phyloP scores from a whole-genome alignment of 2,888 invertebrate species.

The Tiliacea aurago region DNA sequence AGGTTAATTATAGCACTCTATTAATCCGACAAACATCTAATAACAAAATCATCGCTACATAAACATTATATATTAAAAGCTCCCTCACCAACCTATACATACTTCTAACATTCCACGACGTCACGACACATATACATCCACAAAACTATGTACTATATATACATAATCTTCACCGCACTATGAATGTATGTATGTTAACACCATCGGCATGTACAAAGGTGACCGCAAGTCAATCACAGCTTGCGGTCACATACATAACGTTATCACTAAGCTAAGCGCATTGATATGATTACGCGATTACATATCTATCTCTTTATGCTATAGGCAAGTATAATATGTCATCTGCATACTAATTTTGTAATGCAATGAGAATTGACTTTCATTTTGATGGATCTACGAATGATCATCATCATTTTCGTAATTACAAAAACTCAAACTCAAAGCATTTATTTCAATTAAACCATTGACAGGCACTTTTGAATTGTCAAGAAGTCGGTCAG shows the following conservation, averaged over 20 bases:
- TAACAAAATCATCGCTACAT: not conserved
- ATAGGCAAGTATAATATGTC: not conserved
- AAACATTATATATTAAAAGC: constrained; percentile 10
- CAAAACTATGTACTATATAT: not conserved
- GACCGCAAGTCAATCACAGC: constrained; percentile 72
- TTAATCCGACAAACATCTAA: not conserved
- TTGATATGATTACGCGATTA: constrained; percentile 57
- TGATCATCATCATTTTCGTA: no score
- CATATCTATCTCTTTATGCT: constrained; percentile 23
- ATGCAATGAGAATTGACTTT: not conserved
- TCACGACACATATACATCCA: not conserved
- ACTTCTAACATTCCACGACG: constrained; percentile 15
- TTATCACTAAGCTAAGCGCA: constrained; percentile 45
- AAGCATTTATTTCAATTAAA: no score
- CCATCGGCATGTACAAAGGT: constrained; percentile 54
- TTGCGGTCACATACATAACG: constrained; percentile 61
- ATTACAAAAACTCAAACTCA: no score
- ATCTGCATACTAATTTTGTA: constrained; percentile 21
- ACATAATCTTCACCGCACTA: constrained; percentile 31
- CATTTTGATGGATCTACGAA: not conserved
- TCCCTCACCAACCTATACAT: not conserved
- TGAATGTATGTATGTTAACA: constrained; percentile 10
- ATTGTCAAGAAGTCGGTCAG: no score
- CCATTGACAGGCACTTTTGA: no score
- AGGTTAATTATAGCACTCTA: not conserved